Evolutionary conservation across 2,888 invertebrate genomes (phyloP).

Genomic region (Prosapia bicincta): DNA sequence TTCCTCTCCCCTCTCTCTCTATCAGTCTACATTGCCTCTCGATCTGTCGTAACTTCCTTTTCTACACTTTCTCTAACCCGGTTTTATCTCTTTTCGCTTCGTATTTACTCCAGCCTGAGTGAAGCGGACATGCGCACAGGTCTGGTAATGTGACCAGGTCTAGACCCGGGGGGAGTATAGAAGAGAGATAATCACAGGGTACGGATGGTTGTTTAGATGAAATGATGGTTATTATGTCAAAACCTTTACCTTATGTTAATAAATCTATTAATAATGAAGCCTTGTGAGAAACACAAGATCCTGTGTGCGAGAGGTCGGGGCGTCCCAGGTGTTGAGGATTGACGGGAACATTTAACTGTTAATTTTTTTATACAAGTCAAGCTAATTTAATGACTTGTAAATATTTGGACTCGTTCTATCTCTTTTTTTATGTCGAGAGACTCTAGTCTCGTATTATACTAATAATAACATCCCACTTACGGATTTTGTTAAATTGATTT

Average conservation of each 20-base stretch:
- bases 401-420: no score
- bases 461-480: no score
- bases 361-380: no score
- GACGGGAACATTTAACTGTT: no score
- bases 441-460: no score
- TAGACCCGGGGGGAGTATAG: not conserved
- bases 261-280: not conserved
- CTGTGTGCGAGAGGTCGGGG: not conserved
- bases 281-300: not conserved
- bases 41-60: not conserved
- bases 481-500: no score
- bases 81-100: not conserved
- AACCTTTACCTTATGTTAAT: not conserved
- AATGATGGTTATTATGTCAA: conserved; percentile 2
- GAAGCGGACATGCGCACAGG: no score
- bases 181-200: not conserved
- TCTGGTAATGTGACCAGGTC: not conserved
- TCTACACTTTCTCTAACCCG: not conserved
- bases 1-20: not conserved
- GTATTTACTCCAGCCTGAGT: not conserved
- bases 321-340: no score
- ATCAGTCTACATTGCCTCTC: not conserved
- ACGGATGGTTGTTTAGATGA: not conserved
- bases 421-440: no score
- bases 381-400: no score